Conservation (phyloP, 2,113 vertebrate genomes). For the Brachionichthys hirsutus region DNA sequence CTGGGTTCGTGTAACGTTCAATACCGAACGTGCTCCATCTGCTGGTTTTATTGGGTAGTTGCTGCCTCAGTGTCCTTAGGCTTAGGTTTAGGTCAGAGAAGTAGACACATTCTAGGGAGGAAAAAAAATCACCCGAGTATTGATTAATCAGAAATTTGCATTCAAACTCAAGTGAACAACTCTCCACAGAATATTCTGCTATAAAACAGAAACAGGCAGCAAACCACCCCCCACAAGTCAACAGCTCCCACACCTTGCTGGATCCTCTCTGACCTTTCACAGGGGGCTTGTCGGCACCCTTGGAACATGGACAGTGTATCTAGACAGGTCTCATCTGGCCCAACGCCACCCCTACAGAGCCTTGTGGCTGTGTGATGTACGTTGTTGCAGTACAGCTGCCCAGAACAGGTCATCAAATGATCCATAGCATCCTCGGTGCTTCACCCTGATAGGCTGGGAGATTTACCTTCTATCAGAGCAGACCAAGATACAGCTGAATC, state of each 20-base stretch:
- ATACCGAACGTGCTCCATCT: conserved; percentile 64
- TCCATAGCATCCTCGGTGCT: conserved; percentile 42
- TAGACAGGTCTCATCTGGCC: conserved; percentile 47
- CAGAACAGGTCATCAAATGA: conserved; percentile 50
- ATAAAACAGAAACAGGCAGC: no score
- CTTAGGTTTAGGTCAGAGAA: not conserved
- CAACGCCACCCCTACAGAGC: conserved; percentile 16
- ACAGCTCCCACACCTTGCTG: not conserved
- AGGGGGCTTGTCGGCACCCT: conserved; percentile 32
- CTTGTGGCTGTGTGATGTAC: conserved; percentile 59
- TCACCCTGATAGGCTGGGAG: conserved; percentile 11
- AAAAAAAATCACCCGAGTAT: no score
- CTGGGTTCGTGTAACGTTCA: conserved; percentile 5
- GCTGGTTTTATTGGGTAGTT: conserved; percentile 54
- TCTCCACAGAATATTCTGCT: no score
- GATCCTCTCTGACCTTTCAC: conserved; percentile 43
- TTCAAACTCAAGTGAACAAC: no score
- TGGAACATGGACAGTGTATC: conserved; percentile 33
- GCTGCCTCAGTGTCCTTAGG: conserved; percentile 1
- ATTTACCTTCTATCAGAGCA: not conserved
- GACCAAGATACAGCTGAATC: conserved; percentile 24
- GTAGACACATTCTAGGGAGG: not conserved
- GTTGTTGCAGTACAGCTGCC: conserved; percentile 43
- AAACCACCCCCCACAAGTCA: not conserved
- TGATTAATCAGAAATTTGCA: no score